phyloP scores from a whole-genome alignment of 64 coral and sea anemone species.

The Orbicella faveolata region DNA sequence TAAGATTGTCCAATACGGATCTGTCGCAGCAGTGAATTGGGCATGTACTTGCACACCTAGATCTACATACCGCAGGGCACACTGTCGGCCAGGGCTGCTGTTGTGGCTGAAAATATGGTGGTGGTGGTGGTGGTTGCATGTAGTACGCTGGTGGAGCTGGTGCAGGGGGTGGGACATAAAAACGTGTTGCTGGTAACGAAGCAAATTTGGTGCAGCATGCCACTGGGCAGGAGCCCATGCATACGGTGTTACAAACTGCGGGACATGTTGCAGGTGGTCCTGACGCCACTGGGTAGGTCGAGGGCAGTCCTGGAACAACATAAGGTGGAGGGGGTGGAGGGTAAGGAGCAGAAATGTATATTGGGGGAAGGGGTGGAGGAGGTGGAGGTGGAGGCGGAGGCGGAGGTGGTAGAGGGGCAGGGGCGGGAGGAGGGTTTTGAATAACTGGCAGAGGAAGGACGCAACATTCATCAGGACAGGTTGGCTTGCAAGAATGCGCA shows the following conservation, averaged over 20 bases:
- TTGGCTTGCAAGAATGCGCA: conserved; percentile 39
- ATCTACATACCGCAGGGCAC: conserved; percentile 16
- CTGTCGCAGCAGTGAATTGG: conserved; percentile 45
- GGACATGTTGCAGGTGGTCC: conserved; percentile 30
- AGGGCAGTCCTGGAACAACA: conserved; percentile 29
- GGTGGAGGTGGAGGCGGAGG: not conserved
- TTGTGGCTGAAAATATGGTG: not conserved
- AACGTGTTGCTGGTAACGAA: not conserved
- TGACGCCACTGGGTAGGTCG: conserved; percentile 5
- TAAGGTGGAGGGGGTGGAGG: conserved; percentile 30
- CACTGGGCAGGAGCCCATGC: conserved; percentile 49
- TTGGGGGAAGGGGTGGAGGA: not conserved
- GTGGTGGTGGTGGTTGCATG: not conserved
- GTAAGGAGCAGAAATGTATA: not conserved
- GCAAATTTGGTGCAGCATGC: conserved; percentile 38
- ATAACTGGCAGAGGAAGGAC: conserved; percentile 21
- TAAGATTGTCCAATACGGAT: not conserved
- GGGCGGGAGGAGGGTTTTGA: not conserved
- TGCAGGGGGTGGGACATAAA: not conserved
- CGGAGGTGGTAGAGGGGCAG: not conserved
- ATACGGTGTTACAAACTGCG: conserved; percentile 36
- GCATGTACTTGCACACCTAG: conserved; percentile 17
- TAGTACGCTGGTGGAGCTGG: not conserved
- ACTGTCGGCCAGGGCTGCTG: conserved; percentile 17
- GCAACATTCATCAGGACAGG: conserved; percentile 55